Evolutionary conservation across 2,113 vertebrate species (phyloP), one percentile per base, ranked within the genome.

Genomic region (Hemibagrus wyckioides): DNA sequence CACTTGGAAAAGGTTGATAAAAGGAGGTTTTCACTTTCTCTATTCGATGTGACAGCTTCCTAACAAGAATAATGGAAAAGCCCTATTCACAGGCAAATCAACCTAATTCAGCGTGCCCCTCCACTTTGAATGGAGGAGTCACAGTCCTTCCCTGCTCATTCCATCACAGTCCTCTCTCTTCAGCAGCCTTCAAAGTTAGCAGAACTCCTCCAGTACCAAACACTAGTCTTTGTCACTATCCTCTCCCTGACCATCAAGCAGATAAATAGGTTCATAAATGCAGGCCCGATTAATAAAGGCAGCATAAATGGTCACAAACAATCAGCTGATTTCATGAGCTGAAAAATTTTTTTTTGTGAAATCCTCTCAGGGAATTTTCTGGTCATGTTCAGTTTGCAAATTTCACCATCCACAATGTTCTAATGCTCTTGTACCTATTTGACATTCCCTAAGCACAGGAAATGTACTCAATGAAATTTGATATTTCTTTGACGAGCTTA

Each of bases 81-180:
- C 90, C 95, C 96, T 96, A 98, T 99, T 99, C 98, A 99, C 97
- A 99, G 97, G 98, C 97, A 99, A 99, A 99, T 99, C 96, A 97
- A 97, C 97, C 98, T 99, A 97, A 99, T 99, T 97, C 97, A 98
- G 96, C 97, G 96, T 97, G 96, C 95, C 97, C 97, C 97, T 97
- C 94, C 95, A 94, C 95, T 96, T 95, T 97, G 96, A 97, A 96
- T 97, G 92, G 97, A 95, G 94, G 95, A 97, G 96, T 96, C 96
- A 96, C 96, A 98, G 96, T 97, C 96, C 96, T 96, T 93, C 94
- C 97, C 95, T 96, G 92, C 94, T 96, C 97, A 98, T 98, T 98
- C 97, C 97, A 97, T 96, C 96, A 97, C 96, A 96, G 94, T 95
- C 95, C 96, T 96, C 95, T 95, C 95, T 95, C 96, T 96, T 94